Percentiles rank a stretch among this genome's conserved stretches.
phyloP scores from a whole-genome alignment of 2,113 vertebrate species.

The Microcebus jonahi region DNA sequence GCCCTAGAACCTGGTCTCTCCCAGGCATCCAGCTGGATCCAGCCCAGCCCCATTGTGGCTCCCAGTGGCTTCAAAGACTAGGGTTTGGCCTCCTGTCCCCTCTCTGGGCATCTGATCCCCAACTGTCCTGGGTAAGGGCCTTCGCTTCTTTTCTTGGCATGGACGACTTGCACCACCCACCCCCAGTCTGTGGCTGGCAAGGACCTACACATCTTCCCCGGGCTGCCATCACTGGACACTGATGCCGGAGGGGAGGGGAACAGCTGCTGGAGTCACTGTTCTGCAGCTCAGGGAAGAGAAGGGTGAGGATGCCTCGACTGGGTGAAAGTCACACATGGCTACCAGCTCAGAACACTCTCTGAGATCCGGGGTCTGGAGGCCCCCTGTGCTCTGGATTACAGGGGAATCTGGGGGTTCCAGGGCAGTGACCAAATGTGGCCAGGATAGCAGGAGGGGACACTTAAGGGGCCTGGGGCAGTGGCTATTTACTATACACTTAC shows the following conservation, averaged over 20 bases:
- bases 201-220: neutral
- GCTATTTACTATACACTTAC: neutral
- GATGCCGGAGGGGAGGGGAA: neutral
- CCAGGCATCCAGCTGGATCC: neutral
- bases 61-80: neutral
- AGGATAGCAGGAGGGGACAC: neutral
- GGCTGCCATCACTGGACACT: neutral
- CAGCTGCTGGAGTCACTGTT: neutral
- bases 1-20: neutral
- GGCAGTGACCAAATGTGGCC: neutral
- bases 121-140: neutral
- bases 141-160: constrained; percentile 5
- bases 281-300: neutral
- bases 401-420: neutral
- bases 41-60: neutral
- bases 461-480: neutral
- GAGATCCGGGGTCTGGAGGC: neutral
- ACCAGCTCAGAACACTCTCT: neutral
- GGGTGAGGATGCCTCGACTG: neutral
- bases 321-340: neutral
- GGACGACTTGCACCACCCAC: neutral
- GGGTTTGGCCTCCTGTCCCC: neutral
- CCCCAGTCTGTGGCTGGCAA: neutral
- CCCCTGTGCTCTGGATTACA: neutral
- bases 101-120: neutral